These are phyloP conservation scores for Cyclina sinensis DNA, from an alignment of 1,140 invertebrate species.

Conservation along the genomic window DNA sequence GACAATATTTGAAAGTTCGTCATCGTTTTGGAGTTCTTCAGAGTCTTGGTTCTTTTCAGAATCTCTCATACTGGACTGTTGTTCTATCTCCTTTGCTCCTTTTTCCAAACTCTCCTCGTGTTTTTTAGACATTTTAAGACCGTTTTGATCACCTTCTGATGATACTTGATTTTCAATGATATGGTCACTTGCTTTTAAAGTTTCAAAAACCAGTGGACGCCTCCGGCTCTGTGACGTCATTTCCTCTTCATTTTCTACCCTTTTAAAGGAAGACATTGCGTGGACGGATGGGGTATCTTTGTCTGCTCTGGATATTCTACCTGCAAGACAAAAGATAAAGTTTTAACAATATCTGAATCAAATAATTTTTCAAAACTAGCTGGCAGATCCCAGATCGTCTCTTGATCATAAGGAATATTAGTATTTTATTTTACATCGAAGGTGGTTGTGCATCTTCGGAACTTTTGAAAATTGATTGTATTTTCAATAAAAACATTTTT, in stretches of 20 bases:
- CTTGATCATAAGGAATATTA: no score
- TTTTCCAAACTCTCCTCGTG: background rate
- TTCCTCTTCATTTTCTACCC: background rate
- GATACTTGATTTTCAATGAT: no score
- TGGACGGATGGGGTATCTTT: slow-evolving; percentile 36
- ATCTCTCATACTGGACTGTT: background rate
- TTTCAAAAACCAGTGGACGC: slow-evolving; percentile 26
- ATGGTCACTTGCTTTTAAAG: background rate
- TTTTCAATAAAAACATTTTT: no score
- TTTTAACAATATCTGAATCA: no score
- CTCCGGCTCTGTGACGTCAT: background rate
- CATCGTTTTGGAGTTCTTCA: slow-evolving; percentile 30
- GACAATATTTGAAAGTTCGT: background rate
- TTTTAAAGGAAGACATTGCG: slow-evolving; percentile 29
- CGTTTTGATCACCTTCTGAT: background rate
- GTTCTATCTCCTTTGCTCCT: background rate
- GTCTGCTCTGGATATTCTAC: background rate
- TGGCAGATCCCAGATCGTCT: no score
- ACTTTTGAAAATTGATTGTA: no score
- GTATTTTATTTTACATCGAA: no score
- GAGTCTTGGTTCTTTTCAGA: background rate
- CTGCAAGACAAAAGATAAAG: no score
- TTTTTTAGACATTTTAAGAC: background rate
- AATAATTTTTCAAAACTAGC: no score
- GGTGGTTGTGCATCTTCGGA: no score